Evolutionary conservation across 37 sponge, comb jelly and placozoan genomes (phyloP), one percentile per base, ranked within the genome.

Genomic region (Cladorhizidae sp.): DNA sequence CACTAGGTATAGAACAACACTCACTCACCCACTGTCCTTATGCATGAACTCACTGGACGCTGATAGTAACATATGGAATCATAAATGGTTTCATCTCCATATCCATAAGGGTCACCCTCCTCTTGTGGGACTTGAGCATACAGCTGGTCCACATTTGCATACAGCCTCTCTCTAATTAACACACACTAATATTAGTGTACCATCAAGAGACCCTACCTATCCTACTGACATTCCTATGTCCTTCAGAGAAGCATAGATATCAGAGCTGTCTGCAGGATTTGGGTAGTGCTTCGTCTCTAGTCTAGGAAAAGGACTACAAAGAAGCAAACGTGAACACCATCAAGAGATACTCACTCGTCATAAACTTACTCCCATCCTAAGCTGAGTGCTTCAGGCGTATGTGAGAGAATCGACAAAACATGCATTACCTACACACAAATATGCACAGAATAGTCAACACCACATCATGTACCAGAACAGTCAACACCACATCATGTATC

Each of bases 11-110:
- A n/a, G 29, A 71, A 22, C 3, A 67, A 63, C 29, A 23, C 12
- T 9, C 20, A 28, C 64, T 28, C 20, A 26, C 31, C 9, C 20
- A 12, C 20, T 8, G 31, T 25, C 28, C 21, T 28, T 25, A 23
- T 15, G 41, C 71, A 36, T 14, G 26, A 22, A 3, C 80, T 56
- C 70, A 79, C 80, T 1, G 61, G 64, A 5, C 57, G 25, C 45
- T 81, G 86, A 33, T 81, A 90, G 72, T 75, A 68, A 41, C 70
- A 67, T 36, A 90, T 77, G 25, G 86, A 85, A 55, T 80, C 91
- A 72, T 90, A 90, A 59, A 90, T 90, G 57, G 75, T 85, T 18
- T 90, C 91, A 70, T 85, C 81, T 12, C 91, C 91, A 81, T 90
- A 90, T n/a, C 87, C 83, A 83, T 86, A 91, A 9, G 83, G 81